phyloP scores from a whole-genome alignment of 35 echinoderm and acorn worm genomes.

The Lytechinus variegatus region DNA sequence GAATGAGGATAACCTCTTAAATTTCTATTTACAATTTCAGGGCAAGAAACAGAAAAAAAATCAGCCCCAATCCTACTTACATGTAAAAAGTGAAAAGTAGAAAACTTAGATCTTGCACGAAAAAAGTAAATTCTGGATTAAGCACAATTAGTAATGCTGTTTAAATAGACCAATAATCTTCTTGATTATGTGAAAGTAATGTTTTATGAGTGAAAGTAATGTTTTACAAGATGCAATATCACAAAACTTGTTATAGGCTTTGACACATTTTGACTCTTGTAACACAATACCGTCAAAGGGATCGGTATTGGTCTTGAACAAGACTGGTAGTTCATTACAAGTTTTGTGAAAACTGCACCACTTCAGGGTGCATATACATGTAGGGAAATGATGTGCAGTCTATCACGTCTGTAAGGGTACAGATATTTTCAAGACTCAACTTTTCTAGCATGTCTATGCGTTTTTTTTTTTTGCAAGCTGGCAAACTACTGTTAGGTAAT shows the following conservation, averaged over 20 bases:
- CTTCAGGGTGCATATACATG: neutral
- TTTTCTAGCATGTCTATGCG: too few relatives aligned
- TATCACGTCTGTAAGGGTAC: too few relatives aligned
- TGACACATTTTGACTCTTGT: too few relatives aligned
- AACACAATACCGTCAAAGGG: too few relatives aligned
- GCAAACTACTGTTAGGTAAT: too few relatives aligned
- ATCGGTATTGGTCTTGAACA: too few relatives aligned
- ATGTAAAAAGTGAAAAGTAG: neutral
- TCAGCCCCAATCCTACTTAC: neutral
- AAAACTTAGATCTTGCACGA: neutral
- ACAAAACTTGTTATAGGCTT: too few relatives aligned
- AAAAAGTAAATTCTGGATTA: neutral
- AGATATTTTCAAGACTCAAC: too few relatives aligned
- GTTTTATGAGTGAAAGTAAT: neutral
- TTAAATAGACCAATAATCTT: neutral
- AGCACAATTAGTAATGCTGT: conserved; percentile 12
- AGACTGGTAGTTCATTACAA: too few relatives aligned
- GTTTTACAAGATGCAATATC: neutral
- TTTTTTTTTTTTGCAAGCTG: too few relatives aligned
- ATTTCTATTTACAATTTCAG: neutral
- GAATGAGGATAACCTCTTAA: neutral
- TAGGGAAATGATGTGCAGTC: too few relatives aligned
- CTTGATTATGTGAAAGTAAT: neutral
- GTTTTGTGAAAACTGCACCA: neutral
- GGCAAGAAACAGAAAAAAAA: neutral